Evolutionary conservation across 2,797 vertebrate species (phyloP).

Genomic region (Dicrostonyx torquatus): DNA sequence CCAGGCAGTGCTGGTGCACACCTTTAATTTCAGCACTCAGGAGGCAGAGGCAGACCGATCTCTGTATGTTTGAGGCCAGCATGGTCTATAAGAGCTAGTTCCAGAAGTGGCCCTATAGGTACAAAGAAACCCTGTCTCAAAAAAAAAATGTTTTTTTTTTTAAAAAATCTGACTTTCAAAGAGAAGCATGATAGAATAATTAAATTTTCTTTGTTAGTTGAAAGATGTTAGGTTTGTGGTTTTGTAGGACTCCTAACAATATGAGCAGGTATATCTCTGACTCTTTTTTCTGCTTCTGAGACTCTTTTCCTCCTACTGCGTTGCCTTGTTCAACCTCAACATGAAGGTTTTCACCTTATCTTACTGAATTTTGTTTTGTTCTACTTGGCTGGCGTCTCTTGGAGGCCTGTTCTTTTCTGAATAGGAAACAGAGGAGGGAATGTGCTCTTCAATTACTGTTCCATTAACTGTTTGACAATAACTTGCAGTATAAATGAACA

Average conservation of each 20-base stretch:
- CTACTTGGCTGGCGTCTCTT: not conserved
- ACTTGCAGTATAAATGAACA: conserved; percentile 71
- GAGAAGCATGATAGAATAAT: not conserved
- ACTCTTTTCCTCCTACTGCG: not conserved
- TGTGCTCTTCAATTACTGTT: conserved; percentile 80
- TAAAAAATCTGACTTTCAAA: not conserved
- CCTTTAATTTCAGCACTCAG: too few species aligned
- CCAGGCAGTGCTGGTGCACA: too few species aligned
- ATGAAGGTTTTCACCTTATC: not conserved
- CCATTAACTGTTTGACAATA: conserved; percentile 69
- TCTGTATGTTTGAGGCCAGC: too few species aligned
- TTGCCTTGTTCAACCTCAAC: not conserved
- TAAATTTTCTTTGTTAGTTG: not conserved
- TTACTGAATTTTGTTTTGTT: not conserved
- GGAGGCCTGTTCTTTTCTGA: not conserved
- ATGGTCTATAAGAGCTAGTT: too few species aligned
- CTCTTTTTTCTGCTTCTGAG: not conserved
- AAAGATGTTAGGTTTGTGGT: not conserved
- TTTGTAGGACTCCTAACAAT: not conserved
- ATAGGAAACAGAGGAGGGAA: conserved; percentile 13
- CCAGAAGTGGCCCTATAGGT: too few species aligned
- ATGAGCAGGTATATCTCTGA: not conserved
- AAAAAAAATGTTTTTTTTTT: too few species aligned
- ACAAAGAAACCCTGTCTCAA: too few species aligned
- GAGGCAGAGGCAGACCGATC: too few species aligned